These are phyloP conservation scores for Coptodon rendalli DNA, from an alignment of 2,113 vertebrate species.

Conservation along the genomic window DNA sequence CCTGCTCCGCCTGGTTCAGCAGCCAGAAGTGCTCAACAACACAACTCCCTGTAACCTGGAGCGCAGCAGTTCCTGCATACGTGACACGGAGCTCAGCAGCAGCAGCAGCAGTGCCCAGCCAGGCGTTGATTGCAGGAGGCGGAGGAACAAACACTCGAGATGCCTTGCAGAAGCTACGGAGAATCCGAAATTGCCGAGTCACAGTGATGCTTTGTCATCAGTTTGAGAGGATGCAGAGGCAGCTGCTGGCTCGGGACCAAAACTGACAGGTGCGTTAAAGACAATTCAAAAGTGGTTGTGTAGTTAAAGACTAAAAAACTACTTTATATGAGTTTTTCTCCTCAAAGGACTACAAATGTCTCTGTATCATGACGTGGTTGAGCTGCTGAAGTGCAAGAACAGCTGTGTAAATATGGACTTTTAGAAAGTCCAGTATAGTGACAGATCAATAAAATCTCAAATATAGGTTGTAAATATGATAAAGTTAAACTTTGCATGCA, in stretches of 20 bases:
- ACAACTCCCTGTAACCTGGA: neutral
- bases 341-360: neutral
- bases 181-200: conserved; percentile 46
- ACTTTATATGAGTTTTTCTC: neutral
- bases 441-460: neutral
- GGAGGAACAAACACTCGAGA: neutral
- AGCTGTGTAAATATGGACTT: neutral
- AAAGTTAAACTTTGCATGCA: neutral
- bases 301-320: neutral
- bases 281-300: neutral
- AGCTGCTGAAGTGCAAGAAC: neutral
- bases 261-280: conserved; percentile 1
- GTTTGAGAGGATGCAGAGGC: conserved; percentile 7
- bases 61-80: neutral
- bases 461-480: neutral
- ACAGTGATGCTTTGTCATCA: conserved; percentile 36
- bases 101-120: neutral
- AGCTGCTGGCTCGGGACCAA: neutral
- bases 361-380: neutral
- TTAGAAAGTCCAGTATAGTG: fast-evolving
- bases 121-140: neutral
- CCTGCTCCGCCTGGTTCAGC: conserved; percentile 10
- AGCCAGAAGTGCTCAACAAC: conserved; percentile 19
- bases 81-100: neutral
- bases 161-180: neutral